Evolutionary conservation across 2,113 vertebrate species (phyloP).

Genomic region (Colinus virginianus): DNA sequence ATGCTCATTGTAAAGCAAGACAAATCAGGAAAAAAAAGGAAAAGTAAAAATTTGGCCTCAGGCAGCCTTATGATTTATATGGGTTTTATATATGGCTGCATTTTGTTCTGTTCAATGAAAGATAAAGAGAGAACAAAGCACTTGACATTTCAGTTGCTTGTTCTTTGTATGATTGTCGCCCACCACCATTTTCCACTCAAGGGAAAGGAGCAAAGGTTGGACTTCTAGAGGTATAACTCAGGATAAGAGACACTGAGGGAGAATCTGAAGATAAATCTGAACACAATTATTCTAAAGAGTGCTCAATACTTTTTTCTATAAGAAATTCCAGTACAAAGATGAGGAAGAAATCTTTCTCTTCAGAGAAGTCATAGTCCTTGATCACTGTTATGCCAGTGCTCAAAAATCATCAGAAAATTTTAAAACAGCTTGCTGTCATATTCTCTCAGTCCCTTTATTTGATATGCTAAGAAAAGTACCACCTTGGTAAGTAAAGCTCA

Average conservation of each 20-base stretch:
- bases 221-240: not conserved
- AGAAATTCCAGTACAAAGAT: not conserved
- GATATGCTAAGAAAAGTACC: not conserved
- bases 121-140: slow-evolving; percentile 35
- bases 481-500: not conserved
- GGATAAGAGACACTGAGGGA: not conserved
- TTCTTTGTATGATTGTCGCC: not conserved
- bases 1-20: slow-evolving; percentile 41
- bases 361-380: not conserved
- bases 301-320: not conserved
- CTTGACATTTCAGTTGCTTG: slow-evolving; percentile 6
- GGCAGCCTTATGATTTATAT: slow-evolving; percentile 19
- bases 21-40: slow-evolving; percentile 21
- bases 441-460: not conserved
- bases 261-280: not conserved
- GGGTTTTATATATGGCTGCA: slow-evolving; percentile 3
- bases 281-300: not conserved
- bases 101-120: slow-evolving; percentile 50
- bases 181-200: not conserved
- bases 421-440: not conserved
- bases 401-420: not conserved
- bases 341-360: not conserved
- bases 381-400: not conserved
- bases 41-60: slow-evolving; percentile 39
- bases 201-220: not conserved